Evolutionary conservation across 2,113 vertebrate genomes (phyloP).

Genomic region (Callipepla californica): DNA sequence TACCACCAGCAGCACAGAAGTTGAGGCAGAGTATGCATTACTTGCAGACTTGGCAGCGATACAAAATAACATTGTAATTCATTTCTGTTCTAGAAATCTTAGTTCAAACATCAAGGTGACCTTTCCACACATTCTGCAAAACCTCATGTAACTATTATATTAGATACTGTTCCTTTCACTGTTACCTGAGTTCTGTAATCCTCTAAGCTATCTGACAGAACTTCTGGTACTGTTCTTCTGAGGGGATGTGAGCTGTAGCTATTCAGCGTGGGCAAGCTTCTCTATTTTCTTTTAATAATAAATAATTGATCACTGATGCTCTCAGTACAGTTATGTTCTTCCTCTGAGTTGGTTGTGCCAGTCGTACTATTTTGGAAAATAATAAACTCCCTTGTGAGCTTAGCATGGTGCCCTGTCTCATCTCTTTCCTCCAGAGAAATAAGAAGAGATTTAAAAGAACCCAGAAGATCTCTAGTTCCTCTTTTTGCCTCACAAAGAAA

Average conservation of each 20-base stretch:
- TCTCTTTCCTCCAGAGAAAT: not conserved
- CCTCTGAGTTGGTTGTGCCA: not conserved
- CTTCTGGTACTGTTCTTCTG: not conserved
- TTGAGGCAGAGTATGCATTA: not conserved
- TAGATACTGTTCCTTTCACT: not conserved
- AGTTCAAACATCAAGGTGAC: not conserved
- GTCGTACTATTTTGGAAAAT: not conserved
- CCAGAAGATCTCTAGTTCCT: not conserved
- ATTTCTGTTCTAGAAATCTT: not conserved
- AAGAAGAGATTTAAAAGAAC: not conserved
- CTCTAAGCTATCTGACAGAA: not conserved
- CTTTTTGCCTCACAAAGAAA: not conserved
- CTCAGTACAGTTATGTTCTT: not conserved
- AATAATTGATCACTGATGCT: slow-evolving; percentile 58
- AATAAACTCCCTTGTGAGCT: not conserved
- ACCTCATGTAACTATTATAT: not conserved
- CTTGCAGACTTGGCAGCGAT: not conserved
- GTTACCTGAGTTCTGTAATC: not conserved
- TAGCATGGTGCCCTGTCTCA: not conserved
- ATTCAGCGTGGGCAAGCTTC: not conserved
- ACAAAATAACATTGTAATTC: not conserved
- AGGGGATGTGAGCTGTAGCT: not conserved
- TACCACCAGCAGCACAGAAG: not conserved
- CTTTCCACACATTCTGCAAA: not conserved
- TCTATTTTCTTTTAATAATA: slow-evolving; percentile 29